Evolutionary conservation across 1,140 invertebrate species (phyloP), one percentile per base, ranked within the genome.

Genomic region (Bicyclus anynana): DNA sequence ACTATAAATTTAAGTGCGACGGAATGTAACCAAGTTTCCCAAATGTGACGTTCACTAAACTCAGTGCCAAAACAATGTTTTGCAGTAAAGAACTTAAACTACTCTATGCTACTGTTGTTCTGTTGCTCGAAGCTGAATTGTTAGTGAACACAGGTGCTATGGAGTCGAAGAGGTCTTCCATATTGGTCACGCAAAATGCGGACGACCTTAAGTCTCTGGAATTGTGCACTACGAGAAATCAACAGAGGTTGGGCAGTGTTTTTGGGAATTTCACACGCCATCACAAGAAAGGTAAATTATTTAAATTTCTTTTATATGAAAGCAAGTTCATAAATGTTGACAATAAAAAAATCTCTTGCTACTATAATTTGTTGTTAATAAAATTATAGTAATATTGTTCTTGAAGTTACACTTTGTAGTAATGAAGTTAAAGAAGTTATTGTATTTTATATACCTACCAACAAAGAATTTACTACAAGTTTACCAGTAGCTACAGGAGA

Each of bases 21-120:
- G 60, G 54, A 50, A 71, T 67, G 74, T 81, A 63, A 80, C 57
- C 40, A 60, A 54, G 50, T 62, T 72, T 50, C 58, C 57, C 77
- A 67, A 77, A 80, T 82, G 80, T 84, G 79, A 84, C 72, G 60
- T 61, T 73, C 54, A 65, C 56, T 51, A 62, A 10, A 44, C 56
- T 53, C 53, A 80, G 82, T 85, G 80, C 78, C 84, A 84, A 87
- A 82, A 86, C 84, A 84, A 87, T 87, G 84, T 81, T 76, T 83
- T 83, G 74, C 80, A 77, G 80, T 77, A 84, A 84, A 83, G 81
- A 86, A 87, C 83, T 86, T 17, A 85, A 87, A 74, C 66, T 86
- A 84, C 67, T 87, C 65, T 87, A 86, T 59, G 81, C 81, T 23
- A 80, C 74, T 72, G 60, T 87, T 68, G 74, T 87, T 72, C 69